Base-by-base conservation (phyloP, 2,797 vertebrate genomes). In the Poeciliopsis infans region DNA sequence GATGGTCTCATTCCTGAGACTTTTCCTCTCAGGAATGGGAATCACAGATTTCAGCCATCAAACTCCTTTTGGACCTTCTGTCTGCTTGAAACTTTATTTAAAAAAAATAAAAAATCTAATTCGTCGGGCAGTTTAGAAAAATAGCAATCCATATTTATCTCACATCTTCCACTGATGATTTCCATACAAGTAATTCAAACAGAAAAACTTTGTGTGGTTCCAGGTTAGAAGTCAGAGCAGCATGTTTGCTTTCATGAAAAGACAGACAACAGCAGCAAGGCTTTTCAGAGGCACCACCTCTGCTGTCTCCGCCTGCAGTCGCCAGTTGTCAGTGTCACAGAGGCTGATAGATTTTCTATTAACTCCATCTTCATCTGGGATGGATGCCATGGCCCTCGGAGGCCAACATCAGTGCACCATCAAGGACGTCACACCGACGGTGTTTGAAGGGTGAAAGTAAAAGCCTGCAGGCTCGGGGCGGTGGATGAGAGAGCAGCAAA, bases 321-420 rank as follows among this genome's bases (percentile, higher is more conserved):
- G 74, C 79, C 70, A 28, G 77, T 74, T 57, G 79, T 87, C 86
- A 75, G 75, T 66, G 86, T 89, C 86, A 79, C 81, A 84, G 41
- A 45, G 83, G 78, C 81, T 82, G 47, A 86, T 73, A 79, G 85
- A 91, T 88, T 88, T 91, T 81, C 78, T 28, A 85, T 89, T 86
- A 86, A 79, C 79, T 87, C 57, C 74, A 51, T 89, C 82, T 89
- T 87, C 86, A 83, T 88, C 74, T 73, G 79, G 79, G 80, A 84
- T 31, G n/a, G 72, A n/a, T 47, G 51, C 23, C 20, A 13, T 1
- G 70, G 83, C 83, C 84, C 81, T 85, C 28, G 31, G 83, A 88
- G 85, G 81, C 81, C 31, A 51, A 33, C 46, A 72, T 79, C 72
- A 23, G 84, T 4, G 25, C 43, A 16, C 71, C 71, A 66, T 86